Conservation (phyloP, 2,113 vertebrate genomes). For the Tautogolabrus adspersus region DNA sequence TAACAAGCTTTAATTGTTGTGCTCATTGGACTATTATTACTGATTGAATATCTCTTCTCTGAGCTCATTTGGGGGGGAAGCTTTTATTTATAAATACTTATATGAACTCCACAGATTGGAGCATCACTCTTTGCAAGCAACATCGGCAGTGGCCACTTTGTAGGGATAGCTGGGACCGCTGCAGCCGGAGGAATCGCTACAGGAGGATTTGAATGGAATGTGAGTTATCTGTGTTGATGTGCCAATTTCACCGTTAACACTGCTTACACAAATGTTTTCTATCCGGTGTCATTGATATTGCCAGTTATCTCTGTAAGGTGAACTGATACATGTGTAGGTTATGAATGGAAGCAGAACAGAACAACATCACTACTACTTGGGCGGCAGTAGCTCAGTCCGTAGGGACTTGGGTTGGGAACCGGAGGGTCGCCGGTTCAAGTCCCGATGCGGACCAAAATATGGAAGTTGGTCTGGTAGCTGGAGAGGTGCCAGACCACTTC, state of each 20-base stretch:
- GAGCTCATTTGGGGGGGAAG: too few species aligned
- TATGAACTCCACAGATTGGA: conserved; percentile 86
- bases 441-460: too few species aligned
- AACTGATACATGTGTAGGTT: neutral
- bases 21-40: neutral
- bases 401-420: too few species aligned
- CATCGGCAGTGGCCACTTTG: conserved; percentile 95
- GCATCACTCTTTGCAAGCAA: conserved; percentile 98
- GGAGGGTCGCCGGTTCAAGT: too few species aligned
- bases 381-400: too few species aligned
- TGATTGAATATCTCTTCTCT: too few species aligned
- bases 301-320: neutral
- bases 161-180: conserved; percentile 93
- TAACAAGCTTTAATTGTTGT: neutral
- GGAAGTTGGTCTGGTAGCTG: too few species aligned
- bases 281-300: conserved; percentile 17
- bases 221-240: conserved; percentile 75
- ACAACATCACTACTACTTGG: too few species aligned
- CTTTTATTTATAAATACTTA: neutral
- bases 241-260: neutral
- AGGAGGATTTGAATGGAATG: conserved; percentile 94
- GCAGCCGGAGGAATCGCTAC: conserved; percentile 90
- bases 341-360: neutral
- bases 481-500: too few species aligned
- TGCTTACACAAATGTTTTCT: conserved; percentile 23